These are phyloP conservation scores for Nasonia oneida DNA, from an alignment of 2,888 invertebrate species.

Conservation along the genomic window DNA sequence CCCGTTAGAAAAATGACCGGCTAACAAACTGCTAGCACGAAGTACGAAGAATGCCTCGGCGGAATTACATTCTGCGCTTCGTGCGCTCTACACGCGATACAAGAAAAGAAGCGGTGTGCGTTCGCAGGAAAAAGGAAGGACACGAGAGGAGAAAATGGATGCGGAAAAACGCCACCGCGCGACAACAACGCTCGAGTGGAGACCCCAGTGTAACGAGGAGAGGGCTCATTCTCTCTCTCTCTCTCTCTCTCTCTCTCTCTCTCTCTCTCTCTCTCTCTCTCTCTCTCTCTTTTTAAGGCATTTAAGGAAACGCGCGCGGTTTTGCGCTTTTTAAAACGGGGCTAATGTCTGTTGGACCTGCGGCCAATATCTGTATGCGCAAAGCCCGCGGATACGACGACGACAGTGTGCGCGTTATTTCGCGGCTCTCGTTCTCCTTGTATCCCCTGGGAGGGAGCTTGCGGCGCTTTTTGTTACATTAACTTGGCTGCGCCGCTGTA, in stretches of 20 bases:
- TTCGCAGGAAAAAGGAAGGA: slow-evolving; percentile 19
- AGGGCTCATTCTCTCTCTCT: background rate
- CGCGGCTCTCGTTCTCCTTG: background rate
- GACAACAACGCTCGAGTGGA: background rate
- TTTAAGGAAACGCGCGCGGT: slow-evolving; percentile 29
- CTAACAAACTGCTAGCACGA: slow-evolving; percentile 68
- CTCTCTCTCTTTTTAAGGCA: background rate
- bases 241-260: too few relatives aligned
- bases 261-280: too few relatives aligned
- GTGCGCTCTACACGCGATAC: background rate
- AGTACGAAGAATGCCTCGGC: slow-evolving; percentile 66
- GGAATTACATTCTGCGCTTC: slow-evolving; percentile 64
- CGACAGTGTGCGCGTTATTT: slow-evolving; percentile 38
- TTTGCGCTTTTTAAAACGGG: slow-evolving; percentile 25
- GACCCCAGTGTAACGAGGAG: background rate
- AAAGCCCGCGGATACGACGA: background rate
- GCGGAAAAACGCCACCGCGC: slow-evolving; percentile 21
- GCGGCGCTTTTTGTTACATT: background rate
- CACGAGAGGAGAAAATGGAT: slow-evolving; percentile 31
- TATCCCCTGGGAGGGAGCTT: background rate
- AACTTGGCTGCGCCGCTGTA: background rate
- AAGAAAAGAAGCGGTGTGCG: background rate
- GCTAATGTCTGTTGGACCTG: slow-evolving; percentile 50
- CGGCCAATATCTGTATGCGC: background rate
- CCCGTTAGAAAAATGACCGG: slow-evolving; percentile 67